These are phyloP conservation scores for Clunio marinus DNA, from an alignment of 2,888 invertebrate species.

Conservation along the genomic window DNA sequence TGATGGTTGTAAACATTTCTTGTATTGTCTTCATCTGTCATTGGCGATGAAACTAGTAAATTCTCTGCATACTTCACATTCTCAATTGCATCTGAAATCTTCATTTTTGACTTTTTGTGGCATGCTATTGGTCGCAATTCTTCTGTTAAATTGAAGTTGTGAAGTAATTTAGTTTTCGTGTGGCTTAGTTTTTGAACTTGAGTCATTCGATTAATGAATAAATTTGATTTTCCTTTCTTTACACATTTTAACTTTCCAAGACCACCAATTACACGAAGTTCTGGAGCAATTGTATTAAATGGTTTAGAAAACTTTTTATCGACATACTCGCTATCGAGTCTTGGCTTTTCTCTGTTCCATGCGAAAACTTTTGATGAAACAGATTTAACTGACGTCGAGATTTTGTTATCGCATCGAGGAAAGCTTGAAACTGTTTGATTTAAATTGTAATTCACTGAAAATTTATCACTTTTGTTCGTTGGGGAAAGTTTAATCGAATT, in stretches of 20 bases:
- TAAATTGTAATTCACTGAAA: no score
- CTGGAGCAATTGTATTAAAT: constrained; percentile 21
- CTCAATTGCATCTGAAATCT: background rate
- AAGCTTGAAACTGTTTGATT: no score
- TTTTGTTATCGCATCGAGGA: no score
- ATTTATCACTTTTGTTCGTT: no score
- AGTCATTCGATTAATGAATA: constrained; percentile 9
- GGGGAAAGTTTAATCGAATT: no score
- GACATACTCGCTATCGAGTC: background rate
- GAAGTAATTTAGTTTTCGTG: constrained; percentile 9
- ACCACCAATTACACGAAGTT: constrained; percentile 13
- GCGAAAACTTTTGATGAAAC: background rate
- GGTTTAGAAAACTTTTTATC: background rate
- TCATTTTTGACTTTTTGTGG: background rate
- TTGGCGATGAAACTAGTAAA: background rate
- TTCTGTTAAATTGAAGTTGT: background rate
- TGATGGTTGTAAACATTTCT: background rate
- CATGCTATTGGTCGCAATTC: background rate
- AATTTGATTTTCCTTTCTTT: background rate
- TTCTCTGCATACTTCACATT: constrained; percentile 26
- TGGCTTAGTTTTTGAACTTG: constrained; percentile 17
- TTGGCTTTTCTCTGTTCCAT: background rate
- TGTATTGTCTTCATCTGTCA: background rate
- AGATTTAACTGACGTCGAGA: background rate
- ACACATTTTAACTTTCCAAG: background rate